phyloP scores from a whole-genome alignment of 2,888 invertebrate genomes.

The Phyllotreta cruciferae region DNA sequence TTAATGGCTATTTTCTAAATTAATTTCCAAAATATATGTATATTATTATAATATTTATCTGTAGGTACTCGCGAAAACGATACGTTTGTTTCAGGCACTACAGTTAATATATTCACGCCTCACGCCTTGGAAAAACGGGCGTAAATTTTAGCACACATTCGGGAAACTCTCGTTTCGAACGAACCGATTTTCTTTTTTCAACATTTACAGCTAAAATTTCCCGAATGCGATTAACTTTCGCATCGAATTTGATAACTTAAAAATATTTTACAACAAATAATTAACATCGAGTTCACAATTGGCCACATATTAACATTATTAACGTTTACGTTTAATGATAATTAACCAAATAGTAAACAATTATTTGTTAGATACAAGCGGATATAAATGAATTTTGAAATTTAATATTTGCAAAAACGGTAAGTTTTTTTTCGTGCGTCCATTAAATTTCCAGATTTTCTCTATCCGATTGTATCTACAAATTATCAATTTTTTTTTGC shows the following conservation, averaged over 20 bases:
- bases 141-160: conserved; percentile 5
- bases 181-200: not conserved
- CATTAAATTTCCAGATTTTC: not conserved
- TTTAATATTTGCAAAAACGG: not conserved
- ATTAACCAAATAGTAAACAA: conserved; percentile 34
- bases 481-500: conserved; percentile 22
- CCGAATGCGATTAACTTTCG: conserved; percentile 11
- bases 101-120: conserved; percentile 51
- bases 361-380: conserved; percentile 15
- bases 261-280: conserved; percentile 41
- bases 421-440: too few species aligned
- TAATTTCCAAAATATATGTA: conserved; percentile 29
- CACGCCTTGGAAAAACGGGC: conserved; percentile 26
- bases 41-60: conserved; percentile 7
- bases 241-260: conserved; percentile 34
- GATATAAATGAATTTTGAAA: conserved; percentile 2
- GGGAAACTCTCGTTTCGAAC: conserved; percentile 9
- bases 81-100: conserved; percentile 55
- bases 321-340: conserved; percentile 33
- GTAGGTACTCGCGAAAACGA: conserved; percentile 50
- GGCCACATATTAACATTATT: conserved; percentile 39
- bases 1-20: conserved; percentile 26
- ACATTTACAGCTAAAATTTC: conserved; percentile 2
- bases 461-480: conserved; percentile 6
- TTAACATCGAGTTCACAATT: conserved; percentile 38